These are phyloP conservation scores for Saimiri boliviensis DNA, from an alignment of 2,113 vertebrate genomes.

Conservation along the genomic window DNA sequence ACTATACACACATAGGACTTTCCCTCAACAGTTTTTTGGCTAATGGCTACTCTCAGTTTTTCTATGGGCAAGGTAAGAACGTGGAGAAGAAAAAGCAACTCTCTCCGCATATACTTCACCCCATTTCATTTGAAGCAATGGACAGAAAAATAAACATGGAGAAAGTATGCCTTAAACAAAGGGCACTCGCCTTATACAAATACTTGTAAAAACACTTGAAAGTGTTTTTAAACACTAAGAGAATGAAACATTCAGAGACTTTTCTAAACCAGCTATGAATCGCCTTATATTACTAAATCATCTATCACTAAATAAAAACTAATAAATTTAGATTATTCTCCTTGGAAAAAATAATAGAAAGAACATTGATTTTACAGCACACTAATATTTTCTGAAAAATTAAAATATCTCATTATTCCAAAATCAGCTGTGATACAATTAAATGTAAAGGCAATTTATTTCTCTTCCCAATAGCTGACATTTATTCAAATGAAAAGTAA, in stretches of 20 bases:
- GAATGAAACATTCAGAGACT: neutral
- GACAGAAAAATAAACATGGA: neutral
- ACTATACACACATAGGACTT: neutral
- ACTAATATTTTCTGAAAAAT: neutral
- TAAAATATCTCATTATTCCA: neutral
- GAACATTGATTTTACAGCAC: neutral
- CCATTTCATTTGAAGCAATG: neutral
- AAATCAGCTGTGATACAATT: constrained; percentile 37
- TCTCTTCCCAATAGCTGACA: neutral
- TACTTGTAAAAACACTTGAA: neutral
- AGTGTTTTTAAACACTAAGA: neutral
- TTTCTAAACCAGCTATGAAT: neutral
- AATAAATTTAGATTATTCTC: neutral
- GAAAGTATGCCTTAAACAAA: neutral
- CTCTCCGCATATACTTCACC: neutral
- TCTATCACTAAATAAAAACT: constrained; percentile 23
- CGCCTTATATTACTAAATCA: neutral
- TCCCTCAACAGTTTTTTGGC: neutral
- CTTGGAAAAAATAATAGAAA: neutral
- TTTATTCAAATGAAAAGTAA: constrained; percentile 27
- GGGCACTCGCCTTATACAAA: neutral
- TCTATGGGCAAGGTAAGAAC: neutral
- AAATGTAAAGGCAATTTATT: neutral
- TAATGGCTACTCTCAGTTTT: neutral
- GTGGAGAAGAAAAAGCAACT: neutral